Conservation (phyloP, 1,140 invertebrate species). For the Diachasma alloeum region DNA sequence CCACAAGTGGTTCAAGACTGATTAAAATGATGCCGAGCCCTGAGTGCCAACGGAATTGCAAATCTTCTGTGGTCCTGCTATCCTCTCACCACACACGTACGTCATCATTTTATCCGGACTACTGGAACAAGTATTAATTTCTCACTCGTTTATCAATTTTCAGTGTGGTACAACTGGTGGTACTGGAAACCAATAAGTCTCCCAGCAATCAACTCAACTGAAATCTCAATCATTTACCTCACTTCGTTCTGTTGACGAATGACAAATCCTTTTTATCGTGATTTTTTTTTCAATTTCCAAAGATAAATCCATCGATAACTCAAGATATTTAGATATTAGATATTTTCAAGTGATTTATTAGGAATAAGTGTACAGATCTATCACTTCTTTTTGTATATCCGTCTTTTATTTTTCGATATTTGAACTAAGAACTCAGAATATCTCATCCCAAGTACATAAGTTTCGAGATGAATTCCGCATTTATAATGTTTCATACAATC, state of each 20-base stretch:
- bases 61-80: slow-evolving; percentile 71
- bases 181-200: slow-evolving; percentile 78
- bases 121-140: slow-evolving; percentile 22
- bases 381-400: too few relatives aligned
- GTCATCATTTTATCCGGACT: slow-evolving; percentile 46
- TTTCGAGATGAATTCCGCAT: too few relatives aligned
- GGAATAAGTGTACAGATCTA: too few relatives aligned
- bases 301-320: too few relatives aligned
- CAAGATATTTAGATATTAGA: too few relatives aligned
- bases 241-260: slow-evolving; percentile 73
- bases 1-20: slow-evolving; percentile 71
- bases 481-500: not conserved
- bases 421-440: not conserved
- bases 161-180: slow-evolving; percentile 87
- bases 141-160: slow-evolving; percentile 50
- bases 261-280: too few relatives aligned
- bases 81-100: slow-evolving; percentile 75
- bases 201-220: slow-evolving; percentile 66
- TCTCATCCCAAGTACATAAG: too few relatives aligned
- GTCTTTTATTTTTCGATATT: slow-evolving; percentile 7
- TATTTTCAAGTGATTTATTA: too few relatives aligned
- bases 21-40: slow-evolving; percentile 73
- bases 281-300: too few relatives aligned
- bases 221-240: slow-evolving; percentile 73
- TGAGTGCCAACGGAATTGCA: slow-evolving; percentile 74